A percentile compares a stretch with the other conserved stretches of the same genome.
Evolutionary conservation across 2,888 invertebrate genomes (phyloP).

Genomic region (Platycheirus rosarum): DNA sequence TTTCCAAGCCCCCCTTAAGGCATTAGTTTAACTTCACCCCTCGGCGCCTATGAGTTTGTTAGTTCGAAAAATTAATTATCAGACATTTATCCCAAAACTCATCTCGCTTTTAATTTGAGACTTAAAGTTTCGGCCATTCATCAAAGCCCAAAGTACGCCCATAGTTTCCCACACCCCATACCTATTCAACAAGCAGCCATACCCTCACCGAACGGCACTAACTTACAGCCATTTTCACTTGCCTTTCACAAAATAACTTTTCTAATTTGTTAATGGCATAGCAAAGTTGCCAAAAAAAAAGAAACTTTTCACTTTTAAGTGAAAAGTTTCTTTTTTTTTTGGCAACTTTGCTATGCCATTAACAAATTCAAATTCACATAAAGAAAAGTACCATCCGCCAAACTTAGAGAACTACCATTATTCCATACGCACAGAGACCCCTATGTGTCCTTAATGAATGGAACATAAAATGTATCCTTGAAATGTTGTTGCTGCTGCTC

Average conservation of each 20-base stretch:
- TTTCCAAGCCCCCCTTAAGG: too few species aligned
- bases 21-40: too few species aligned
- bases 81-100: too few species aligned
- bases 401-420: background rate
- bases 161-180: background rate
- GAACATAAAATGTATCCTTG: conserved; percentile 17
- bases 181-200: conserved; percentile 1
- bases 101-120: too few species aligned
- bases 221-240: conserved; percentile 2
- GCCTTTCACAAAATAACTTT: conserved; percentile 30
- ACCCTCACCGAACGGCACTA: background rate
- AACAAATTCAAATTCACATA: conserved; percentile 47
- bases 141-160: background rate
- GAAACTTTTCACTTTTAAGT: conserved; percentile 54
- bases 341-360: conserved; percentile 33
- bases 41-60: too few species aligned
- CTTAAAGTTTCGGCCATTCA: background rate
- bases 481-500: conserved; percentile 24
- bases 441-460: conserved; percentile 19
- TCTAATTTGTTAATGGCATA: conserved; percentile 47
- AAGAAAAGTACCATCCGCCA: conserved; percentile 36
- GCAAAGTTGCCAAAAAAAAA: conserved; percentile 20
- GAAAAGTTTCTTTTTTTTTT: conserved; percentile 37
- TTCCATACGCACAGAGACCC: background rate
- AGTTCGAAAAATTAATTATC: too few species aligned